Conservation (phyloP, 2,113 vertebrate genomes). For the Dryoscopus gambensis region DNA sequence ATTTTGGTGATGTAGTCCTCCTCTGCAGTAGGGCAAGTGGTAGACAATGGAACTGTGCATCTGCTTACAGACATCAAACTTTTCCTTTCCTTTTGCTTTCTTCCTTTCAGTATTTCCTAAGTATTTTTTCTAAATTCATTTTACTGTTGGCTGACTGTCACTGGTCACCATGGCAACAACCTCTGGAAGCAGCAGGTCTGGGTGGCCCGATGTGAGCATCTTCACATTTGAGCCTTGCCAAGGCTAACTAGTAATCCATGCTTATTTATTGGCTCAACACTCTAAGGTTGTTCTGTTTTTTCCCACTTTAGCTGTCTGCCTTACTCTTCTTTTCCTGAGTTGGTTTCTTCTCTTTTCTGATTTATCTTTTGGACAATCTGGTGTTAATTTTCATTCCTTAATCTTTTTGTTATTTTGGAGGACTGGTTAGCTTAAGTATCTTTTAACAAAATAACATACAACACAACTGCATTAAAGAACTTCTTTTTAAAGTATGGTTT, state of each 20-base stretch:
- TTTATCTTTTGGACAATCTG: constrained; percentile 3
- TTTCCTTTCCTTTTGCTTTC: background rate
- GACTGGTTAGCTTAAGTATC: background rate
- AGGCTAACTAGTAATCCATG: constrained; percentile 48
- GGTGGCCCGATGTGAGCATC: constrained; percentile 28
- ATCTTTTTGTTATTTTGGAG: background rate
- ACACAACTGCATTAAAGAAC: background rate
- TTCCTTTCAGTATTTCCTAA: constrained; percentile 29
- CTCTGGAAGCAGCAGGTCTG: constrained; percentile 48
- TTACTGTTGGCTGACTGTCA: constrained; percentile 46
- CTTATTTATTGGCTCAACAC: constrained; percentile 37
- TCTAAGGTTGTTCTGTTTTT: constrained; percentile 31
- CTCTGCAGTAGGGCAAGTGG: background rate
- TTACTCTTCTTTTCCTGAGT: background rate
- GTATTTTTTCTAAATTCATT: constrained; percentile 31
- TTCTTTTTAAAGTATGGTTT: background rate
- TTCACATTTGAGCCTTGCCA: constrained; percentile 55
- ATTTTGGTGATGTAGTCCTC: background rate
- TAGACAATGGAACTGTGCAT: background rate
- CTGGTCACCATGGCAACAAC: constrained; percentile 58
- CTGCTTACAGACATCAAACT: background rate
- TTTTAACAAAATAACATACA: background rate
- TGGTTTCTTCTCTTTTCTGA: constrained; percentile 9
- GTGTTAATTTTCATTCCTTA: constrained; percentile 44
- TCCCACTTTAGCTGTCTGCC: background rate